These are phyloP conservation scores for Mus pahari DNA, from an alignment of 2,113 vertebrate species.

Conservation along the genomic window DNA sequence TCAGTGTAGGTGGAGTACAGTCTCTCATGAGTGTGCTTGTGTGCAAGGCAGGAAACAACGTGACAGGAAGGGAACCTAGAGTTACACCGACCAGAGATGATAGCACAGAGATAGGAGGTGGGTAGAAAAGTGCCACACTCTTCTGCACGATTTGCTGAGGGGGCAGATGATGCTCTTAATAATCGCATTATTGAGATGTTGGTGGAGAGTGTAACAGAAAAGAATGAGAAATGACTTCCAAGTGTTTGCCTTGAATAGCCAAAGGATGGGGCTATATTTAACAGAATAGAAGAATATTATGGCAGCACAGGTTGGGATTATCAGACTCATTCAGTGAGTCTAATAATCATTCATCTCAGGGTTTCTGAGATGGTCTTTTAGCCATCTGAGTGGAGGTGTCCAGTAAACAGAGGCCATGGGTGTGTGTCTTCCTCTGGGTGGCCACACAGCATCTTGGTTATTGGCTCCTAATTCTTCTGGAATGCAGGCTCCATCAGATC, in stretches of 20 bases:
- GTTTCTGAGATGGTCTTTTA: not conserved
- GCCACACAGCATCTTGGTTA: not conserved
- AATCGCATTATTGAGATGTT: not conserved
- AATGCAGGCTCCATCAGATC: not conserved
- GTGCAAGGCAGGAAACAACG: not conserved
- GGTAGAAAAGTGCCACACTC: not conserved
- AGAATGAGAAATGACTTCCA: not conserved
- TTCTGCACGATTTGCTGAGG: not conserved
- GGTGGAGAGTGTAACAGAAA: not conserved
- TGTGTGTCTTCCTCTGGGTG: not conserved
- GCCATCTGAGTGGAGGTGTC: not conserved
- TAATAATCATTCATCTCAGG: no score
- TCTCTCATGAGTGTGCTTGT: no score
- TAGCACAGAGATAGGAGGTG: not conserved
- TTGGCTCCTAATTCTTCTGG: not conserved
- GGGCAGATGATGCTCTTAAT: not conserved
- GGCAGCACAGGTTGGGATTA: not conserved
- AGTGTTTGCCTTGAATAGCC: not conserved
- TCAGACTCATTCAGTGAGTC: conserved; percentile 3
- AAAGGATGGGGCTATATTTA: not conserved
- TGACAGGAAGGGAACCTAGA: not conserved
- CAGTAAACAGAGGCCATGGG: not conserved
- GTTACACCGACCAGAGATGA: not conserved
- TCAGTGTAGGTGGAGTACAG: not conserved
- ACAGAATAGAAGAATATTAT: not conserved